phyloP scores from a whole-genome alignment of 1,140 invertebrate genomes.

The Arctopsyche grandis region DNA sequence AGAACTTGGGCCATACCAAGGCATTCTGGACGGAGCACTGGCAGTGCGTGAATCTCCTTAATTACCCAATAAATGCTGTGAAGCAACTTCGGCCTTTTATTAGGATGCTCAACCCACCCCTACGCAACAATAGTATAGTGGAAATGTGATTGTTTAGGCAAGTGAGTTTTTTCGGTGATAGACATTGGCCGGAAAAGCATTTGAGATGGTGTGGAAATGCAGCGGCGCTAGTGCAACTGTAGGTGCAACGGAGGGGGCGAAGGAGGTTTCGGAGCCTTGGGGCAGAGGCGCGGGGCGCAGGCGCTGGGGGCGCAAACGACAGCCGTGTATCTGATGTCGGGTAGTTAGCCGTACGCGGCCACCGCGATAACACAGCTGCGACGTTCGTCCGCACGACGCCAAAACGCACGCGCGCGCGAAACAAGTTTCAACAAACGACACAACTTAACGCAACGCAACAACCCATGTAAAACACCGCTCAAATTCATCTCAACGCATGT shows the following conservation, averaged over 20 bases:
- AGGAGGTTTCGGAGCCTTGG: background rate
- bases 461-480: no score
- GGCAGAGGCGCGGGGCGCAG: conserved; percentile 9
- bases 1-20: no score
- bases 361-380: background rate
- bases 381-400: background rate
- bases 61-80: no score
- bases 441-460: background rate
- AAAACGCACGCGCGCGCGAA: background rate
- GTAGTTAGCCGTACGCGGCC: conserved; percentile 18
- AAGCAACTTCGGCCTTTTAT: no score
- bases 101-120: no score
- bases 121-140: no score
- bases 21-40: no score
- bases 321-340: background rate
- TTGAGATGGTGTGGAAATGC: background rate
- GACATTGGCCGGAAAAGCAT: no score
- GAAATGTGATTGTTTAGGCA: no score
- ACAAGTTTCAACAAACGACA: background rate
- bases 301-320: background rate
- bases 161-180: no score
- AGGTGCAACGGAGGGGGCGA: background rate
- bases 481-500: no score
- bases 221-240: background rate
- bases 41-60: no score